phyloP scores from a whole-genome alignment of 2,113 vertebrate genomes.

The Oenanthe melanoleuca region DNA sequence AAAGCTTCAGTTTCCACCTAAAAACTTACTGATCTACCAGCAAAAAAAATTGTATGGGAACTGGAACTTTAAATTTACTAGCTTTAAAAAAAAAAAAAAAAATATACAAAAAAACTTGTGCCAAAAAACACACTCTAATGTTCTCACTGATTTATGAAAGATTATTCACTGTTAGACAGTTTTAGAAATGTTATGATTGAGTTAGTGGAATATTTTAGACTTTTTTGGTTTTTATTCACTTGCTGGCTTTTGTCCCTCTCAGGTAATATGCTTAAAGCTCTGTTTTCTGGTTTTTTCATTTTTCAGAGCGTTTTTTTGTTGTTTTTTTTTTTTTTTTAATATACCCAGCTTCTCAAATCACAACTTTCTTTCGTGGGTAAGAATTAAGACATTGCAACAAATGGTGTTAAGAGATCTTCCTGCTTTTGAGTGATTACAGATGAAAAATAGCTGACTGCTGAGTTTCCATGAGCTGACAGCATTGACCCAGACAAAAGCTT shows the following conservation, averaged over 20 bases:
- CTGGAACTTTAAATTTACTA: neutral
- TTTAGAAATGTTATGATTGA: neutral
- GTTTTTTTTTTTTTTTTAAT: neutral
- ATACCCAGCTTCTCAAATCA: neutral
- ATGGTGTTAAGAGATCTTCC: neutral
- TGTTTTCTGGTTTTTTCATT: neutral
- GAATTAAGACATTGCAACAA: neutral
- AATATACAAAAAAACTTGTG: neutral
- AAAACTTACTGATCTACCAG: neutral
- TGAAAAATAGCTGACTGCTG: neutral
- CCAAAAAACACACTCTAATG: neutral
- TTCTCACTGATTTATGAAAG: neutral
- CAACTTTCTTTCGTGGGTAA: neutral
- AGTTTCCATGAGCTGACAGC: neutral
- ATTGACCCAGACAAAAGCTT: conserved; percentile 1
- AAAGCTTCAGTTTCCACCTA: neutral
- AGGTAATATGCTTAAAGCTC: neutral
- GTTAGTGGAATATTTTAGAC: neutral
- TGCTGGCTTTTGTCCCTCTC: neutral
- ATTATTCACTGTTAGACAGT: neutral
- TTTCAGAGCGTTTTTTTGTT: neutral
- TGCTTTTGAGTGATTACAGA: neutral
- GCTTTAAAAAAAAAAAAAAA: neutral
- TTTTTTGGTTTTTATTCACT: neutral
- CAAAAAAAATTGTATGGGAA: neutral